A percentile compares a stretch with the other conserved stretches of the same genome.
Evolutionary conservation across 2,888 invertebrate species (phyloP).

Genomic region (Itoplectis maculator): DNA sequence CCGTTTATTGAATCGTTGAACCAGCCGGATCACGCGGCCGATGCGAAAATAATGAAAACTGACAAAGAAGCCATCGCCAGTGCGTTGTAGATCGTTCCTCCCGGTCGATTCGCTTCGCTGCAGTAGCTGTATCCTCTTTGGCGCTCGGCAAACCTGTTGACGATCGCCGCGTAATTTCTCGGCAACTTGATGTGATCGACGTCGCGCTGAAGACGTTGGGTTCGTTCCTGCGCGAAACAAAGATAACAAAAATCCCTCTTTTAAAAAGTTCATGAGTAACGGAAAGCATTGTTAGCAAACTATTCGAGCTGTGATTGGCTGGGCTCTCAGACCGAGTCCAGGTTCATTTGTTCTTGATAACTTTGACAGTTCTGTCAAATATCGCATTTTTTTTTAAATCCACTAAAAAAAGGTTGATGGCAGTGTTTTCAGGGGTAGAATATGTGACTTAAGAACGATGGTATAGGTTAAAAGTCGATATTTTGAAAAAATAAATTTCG

Average conservation of each 20-base stretch:
- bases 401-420: too few species aligned
- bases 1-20: background rate
- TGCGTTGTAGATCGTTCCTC: conserved; percentile 4
- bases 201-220: conserved; percentile 73
- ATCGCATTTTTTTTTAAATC: too few species aligned
- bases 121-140: conserved; percentile 42
- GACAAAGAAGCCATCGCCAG: conserved; percentile 15
- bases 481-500: too few species aligned
- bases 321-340: too few species aligned
- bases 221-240: conserved; percentile 70
- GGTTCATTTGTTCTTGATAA: too few species aligned
- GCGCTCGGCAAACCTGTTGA: conserved; percentile 68
- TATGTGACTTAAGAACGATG: too few species aligned
- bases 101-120: conserved; percentile 44
- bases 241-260: conserved; percentile 4
- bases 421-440: too few species aligned
- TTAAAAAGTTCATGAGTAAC: too few species aligned
- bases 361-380: too few species aligned
- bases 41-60: conserved; percentile 20
- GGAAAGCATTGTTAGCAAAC: too few species aligned
- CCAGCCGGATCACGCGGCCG: background rate
- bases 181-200: conserved; percentile 60
- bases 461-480: too few species aligned
- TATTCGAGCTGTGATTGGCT: too few species aligned
- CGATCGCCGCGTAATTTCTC: conserved; percentile 70